phyloP scores from a whole-genome alignment of 2,797 vertebrate genomes.

The Hippopotamyrus pictus region DNA sequence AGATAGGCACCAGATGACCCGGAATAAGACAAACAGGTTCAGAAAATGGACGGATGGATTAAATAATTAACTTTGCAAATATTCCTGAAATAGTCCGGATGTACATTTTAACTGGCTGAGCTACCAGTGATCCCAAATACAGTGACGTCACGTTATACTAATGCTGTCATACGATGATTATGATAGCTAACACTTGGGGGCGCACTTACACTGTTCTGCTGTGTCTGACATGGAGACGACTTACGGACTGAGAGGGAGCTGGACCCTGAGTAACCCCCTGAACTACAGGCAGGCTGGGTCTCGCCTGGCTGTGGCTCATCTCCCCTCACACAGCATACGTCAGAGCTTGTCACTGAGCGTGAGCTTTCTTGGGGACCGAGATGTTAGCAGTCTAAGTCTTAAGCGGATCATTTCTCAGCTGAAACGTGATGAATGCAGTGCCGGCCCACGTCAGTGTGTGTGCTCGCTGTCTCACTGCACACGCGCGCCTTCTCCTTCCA shows the following conservation, averaged over 20 bases:
- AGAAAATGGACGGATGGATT: not conserved
- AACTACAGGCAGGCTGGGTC: not conserved
- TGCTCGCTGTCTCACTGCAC: not conserved
- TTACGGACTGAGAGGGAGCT: not conserved
- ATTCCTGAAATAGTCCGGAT: not conserved
- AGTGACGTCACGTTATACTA: not conserved
- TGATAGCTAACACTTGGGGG: constrained; percentile 8
- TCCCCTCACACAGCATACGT: not conserved
- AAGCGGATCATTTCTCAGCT: not conserved
- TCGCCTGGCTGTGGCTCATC: not conserved
- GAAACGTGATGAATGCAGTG: not conserved
- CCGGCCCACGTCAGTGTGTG: not conserved
- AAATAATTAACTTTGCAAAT: not conserved
- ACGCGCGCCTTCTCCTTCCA: not conserved
- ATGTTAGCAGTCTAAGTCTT: not conserved
- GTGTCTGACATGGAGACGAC: not conserved
- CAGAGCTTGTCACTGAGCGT: not conserved
- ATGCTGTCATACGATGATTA: not conserved
- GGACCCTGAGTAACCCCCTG: not conserved
- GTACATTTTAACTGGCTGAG: not conserved
- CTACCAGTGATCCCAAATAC: not conserved
- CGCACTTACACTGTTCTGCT: not conserved
- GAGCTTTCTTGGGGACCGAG: not conserved
- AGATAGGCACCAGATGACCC: not conserved
- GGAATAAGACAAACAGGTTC: not conserved